Conservation (phyloP, 2,797 vertebrate species). For the Chlorospingus semifuscus region DNA sequence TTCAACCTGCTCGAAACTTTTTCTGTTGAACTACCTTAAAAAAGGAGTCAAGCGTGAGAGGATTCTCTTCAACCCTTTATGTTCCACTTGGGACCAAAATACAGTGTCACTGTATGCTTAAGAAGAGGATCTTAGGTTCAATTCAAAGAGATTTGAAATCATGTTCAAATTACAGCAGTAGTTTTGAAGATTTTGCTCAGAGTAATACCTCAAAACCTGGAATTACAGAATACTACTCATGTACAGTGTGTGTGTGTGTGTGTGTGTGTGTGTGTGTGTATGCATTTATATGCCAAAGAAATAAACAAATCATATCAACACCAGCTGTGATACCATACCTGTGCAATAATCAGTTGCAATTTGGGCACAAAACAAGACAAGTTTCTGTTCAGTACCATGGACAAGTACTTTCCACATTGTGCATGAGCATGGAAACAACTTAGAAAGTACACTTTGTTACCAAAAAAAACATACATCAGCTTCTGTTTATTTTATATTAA, state of each 20-base stretch:
- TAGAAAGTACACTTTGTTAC: not conserved
- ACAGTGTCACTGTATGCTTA: rapidly evolving
- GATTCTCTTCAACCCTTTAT: not conserved
- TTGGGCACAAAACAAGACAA: not conserved
- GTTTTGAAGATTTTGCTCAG: not conserved
- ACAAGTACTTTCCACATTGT: not conserved
- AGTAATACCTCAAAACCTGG: not conserved
- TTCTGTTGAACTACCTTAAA: not conserved
- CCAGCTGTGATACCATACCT: not conserved
- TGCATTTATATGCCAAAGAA: not conserved
- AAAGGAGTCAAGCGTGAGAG: not conserved
- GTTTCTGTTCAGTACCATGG: constrained; percentile 39
- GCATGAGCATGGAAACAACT: not conserved
- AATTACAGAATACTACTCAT: not conserved
- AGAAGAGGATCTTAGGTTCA: not conserved
- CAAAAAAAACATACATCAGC: not conserved
- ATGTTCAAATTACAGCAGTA: not conserved
- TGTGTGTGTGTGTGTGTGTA: too few species aligned
- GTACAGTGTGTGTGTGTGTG: not conserved
- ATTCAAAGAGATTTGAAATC: not conserved
- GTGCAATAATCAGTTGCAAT: not conserved
- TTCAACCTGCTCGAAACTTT: not conserved
- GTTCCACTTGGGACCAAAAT: not conserved
- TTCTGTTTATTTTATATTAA: not conserved
- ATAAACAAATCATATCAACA: not conserved